These are phyloP conservation scores for Rhogogaster chlorosoma DNA, from an alignment of 2,888 invertebrate species.

Conservation along the genomic window DNA sequence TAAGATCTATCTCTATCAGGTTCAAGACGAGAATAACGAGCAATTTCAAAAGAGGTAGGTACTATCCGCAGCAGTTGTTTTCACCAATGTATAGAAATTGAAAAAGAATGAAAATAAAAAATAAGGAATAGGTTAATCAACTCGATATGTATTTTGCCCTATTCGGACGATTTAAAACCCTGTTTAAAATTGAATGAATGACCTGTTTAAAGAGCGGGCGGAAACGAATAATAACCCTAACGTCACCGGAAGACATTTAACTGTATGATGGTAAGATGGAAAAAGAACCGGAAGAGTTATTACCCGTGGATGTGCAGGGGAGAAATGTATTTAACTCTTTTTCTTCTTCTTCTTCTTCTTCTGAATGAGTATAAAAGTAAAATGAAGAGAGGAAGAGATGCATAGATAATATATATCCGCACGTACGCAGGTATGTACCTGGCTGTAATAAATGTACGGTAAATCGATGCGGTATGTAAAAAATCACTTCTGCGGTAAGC, in stretches of 20 bases:
- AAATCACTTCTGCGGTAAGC: conserved; percentile 2
- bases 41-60: not conserved
- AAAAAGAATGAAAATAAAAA: not conserved
- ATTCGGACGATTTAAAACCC: not conserved
- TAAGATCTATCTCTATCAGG: not conserved
- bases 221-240: not conserved
- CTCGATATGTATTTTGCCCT: not conserved
- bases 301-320: not conserved
- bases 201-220: not conserved
- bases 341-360: not conserved
- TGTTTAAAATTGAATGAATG: not conserved
- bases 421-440: not conserved
- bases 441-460: not conserved
- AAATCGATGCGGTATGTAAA: not conserved
- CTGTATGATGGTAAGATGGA: not conserved
- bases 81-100: not conserved
- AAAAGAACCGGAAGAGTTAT: conserved; percentile 16
- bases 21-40: not conserved
- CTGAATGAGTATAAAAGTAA: not conserved
- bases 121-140: not conserved
- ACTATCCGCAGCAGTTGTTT: not conserved
- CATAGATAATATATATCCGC: not conserved
- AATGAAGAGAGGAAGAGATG: not conserved
- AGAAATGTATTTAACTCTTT: not conserved
- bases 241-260: conserved; percentile 22